These are phyloP conservation scores for Ahaetulla prasina DNA, from an alignment of 2,113 vertebrate genomes.

Conservation along the genomic window DNA sequence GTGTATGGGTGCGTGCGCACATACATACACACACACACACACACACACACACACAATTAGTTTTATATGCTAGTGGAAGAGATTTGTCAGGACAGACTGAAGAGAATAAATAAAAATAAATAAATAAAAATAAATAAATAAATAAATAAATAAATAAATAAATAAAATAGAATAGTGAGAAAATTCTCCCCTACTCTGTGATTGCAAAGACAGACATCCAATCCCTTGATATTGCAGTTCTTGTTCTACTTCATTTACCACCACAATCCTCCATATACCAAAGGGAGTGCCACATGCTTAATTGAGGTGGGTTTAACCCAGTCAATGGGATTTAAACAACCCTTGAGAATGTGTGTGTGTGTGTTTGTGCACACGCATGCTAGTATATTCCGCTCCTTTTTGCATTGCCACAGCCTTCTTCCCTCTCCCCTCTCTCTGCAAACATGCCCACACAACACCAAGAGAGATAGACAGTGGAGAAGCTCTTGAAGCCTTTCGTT, in stretches of 20 bases:
- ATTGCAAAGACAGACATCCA: conserved; percentile 31
- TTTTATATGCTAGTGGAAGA: background rate
- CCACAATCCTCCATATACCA: conserved; percentile 55
- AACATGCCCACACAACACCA: background rate
- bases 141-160: too few relatives aligned
- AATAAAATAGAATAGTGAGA: too few relatives aligned
- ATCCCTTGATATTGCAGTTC: conserved; percentile 53
- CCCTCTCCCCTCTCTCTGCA: background rate
- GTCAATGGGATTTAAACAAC: conserved; percentile 58
- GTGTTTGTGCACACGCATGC: background rate
- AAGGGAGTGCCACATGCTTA: conserved; percentile 59
- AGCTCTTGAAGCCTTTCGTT: conserved; percentile 47
- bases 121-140: too few relatives aligned
- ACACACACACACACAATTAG: background rate
- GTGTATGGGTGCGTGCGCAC: too few relatives aligned
- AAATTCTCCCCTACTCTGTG: conserved; percentile 35
- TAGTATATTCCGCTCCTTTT: background rate
- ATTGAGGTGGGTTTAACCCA: conserved; percentile 40
- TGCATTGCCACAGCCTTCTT: background rate
- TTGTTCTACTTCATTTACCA: conserved; percentile 62
- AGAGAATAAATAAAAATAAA: too few relatives aligned
- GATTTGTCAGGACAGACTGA: background rate
- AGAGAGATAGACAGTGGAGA: background rate
- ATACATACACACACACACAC: too few relatives aligned
- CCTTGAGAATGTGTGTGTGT: conserved; percentile 35